Evolutionary conservation across 2,888 invertebrate species (phyloP), one percentile per base, ranked within the genome.

Genomic region (Pseudococcus jackbeardsleyi): DNA sequence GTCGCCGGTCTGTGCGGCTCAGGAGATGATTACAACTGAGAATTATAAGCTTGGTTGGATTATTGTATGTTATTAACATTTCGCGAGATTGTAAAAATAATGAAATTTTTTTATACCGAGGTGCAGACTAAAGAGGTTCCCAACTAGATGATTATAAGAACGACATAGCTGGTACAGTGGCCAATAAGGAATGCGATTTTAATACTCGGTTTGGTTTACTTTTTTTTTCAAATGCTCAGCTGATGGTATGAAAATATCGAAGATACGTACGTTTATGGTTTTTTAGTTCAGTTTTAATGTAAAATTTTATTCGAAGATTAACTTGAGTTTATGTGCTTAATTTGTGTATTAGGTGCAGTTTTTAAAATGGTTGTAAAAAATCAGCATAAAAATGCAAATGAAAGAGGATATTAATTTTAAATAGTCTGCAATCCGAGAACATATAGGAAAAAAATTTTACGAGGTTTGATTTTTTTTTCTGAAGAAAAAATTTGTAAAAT

Each of bases 41-140:
- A 68, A 68, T 68, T 68, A 68, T 68, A 68, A 68, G 68, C 68
- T 68, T 68, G 68, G 68, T 26, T 68, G 68, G 26, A 68, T 68
- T 68, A 68, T 68, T 26, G 12, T 68, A 68, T 68, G 68, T 68
- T 22, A 68, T 68, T 68, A 68, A 68, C 68, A 68, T 68, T 68
- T 68, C 26, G 68, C 68, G 68, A 68, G 68, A 68, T 68, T 11
- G 68, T 68, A 68, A 68, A 68, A 68, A 68, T 68, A 68, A 68
- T 68, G 68, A 68, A 68, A 68, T 42, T 68, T 68, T 68, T 26
- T 68, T 68, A 68, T 68, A 19, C 22, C 12, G 42, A 6, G 42
- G 42, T 42, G 68, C 15, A 33, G 26, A 33, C 26, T 33, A 33
- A 33, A 33, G 26, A 33, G 26, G 68, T 68, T 68, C 68, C 19